Percentiles rank a stretch among this genome's conserved stretches.
Evolutionary conservation across 2,113 vertebrate genomes (phyloP).

Genomic region (Pteropus alecto): DNA sequence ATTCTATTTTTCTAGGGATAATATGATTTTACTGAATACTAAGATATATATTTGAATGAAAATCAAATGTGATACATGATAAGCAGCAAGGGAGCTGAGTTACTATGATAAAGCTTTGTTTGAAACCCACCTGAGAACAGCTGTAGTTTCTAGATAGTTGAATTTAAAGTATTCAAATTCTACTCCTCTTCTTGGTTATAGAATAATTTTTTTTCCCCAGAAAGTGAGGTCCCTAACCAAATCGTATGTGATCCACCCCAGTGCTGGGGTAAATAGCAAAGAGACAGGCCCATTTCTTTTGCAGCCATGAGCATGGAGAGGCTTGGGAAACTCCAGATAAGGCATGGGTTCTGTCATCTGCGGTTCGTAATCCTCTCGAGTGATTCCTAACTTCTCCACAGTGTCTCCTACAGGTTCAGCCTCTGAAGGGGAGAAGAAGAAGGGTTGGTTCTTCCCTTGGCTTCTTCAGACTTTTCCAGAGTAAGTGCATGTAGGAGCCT

Average conservation of each 20-base stretch:
- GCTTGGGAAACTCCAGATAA: not conserved
- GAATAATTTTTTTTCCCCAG: not conserved
- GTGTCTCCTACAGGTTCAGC: not conserved
- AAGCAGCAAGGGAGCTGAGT: not conserved
- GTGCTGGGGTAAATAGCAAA: not conserved
- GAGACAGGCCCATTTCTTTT: not conserved
- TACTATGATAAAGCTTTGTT: not conserved
- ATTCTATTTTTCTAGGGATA: not conserved
- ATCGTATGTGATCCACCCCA: rapidly evolving
- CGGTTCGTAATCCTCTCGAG: rapidly evolving
- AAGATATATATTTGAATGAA: constrained; percentile 22
- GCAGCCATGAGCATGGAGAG: not conserved
- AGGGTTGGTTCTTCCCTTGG: not conserved
- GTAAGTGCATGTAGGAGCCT: not conserved
- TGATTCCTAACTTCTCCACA: not conserved
- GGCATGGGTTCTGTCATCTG: not conserved
- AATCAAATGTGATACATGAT: not conserved
- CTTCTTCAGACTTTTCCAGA: not conserved
- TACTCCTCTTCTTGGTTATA: not conserved
- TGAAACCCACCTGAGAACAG: not conserved
- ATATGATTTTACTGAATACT: not conserved
- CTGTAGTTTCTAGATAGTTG: not conserved
- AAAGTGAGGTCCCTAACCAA: not conserved
- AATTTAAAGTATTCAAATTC: not conserved
- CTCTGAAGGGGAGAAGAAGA: not conserved